phyloP scores from a whole-genome alignment of 2,888 invertebrate species.

The Xanthostigma xanthostigma region DNA sequence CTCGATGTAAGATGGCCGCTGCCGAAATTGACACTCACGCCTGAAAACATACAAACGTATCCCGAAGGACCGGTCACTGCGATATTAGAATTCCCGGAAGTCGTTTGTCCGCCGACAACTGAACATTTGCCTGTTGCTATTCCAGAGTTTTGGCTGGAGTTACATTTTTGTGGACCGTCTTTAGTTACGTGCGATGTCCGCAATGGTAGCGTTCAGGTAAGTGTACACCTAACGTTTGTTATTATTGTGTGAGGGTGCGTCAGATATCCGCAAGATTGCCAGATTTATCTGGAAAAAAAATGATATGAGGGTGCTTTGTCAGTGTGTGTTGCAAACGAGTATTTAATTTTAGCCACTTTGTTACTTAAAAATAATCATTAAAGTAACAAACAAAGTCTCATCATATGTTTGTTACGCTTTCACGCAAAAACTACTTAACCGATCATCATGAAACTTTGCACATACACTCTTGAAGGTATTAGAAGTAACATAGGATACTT shows the following conservation, averaged over 20 bases:
- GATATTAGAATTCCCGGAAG: slow-evolving; percentile 58
- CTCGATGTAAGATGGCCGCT: slow-evolving; percentile 74
- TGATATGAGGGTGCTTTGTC: no score
- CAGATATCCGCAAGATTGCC: no score
- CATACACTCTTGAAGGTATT: no score
- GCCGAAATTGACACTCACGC: slow-evolving; percentile 54
- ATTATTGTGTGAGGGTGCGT: no score
- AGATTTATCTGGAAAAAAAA: not conserved
- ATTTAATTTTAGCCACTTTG: not conserved
- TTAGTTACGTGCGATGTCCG: slow-evolving; percentile 52
- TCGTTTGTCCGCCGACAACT: slow-evolving; percentile 48
- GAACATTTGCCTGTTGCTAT: slow-evolving; percentile 33
- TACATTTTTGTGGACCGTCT: slow-evolving; percentile 67
- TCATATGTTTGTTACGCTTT: no score
- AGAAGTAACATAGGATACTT: no score
- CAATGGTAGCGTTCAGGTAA: slow-evolving; percentile 33
- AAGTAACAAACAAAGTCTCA: not conserved
- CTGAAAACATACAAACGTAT: slow-evolving; percentile 65
- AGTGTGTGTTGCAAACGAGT: no score
- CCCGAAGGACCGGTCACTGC: slow-evolving; percentile 60
- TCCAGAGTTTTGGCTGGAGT: slow-evolving; percentile 61
- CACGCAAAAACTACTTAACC: no score
- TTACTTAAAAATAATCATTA: not conserved
- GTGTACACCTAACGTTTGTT: not conserved
- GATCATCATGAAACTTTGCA: no score